These are phyloP conservation scores for Thermophis baileyi DNA, from an alignment of 2,113 vertebrate genomes.

Conservation along the genomic window DNA sequence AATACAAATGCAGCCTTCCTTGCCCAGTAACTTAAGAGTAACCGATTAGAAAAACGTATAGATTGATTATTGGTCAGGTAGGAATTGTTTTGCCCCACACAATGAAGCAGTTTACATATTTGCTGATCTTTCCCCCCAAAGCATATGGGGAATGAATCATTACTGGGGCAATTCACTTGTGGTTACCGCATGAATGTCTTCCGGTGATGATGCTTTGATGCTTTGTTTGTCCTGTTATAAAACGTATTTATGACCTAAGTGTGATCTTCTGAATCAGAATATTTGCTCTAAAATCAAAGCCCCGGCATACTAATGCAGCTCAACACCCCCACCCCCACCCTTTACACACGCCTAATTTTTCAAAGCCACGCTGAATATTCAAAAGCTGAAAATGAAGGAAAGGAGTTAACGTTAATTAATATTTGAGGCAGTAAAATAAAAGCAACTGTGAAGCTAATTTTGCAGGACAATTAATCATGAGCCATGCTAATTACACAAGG, in stretches of 20 bases:
- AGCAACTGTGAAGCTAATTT: constrained; percentile 99
- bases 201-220: constrained; percentile 82
- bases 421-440: constrained; percentile 99
- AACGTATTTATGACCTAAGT: constrained; percentile 92
- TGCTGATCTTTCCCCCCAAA: constrained; percentile 76
- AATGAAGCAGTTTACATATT: constrained; percentile 80
- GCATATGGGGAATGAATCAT: constrained; percentile 80
- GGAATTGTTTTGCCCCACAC: constrained; percentile 62
- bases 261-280: constrained; percentile 85
- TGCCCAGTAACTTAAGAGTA: constrained; percentile 21
- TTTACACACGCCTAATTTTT: constrained; percentile 79
- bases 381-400: constrained; percentile 86
- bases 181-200: constrained; percentile 83
- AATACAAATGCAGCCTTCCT: constrained; percentile 3
- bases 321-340: constrained; percentile 56
- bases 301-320: constrained; percentile 78
- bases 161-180: constrained; percentile 90
- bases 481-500: constrained; percentile 98
- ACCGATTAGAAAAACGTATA: constrained; percentile 54
- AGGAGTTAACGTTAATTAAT: constrained; percentile 99
- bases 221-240: constrained; percentile 88
- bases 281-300: constrained; percentile 87
- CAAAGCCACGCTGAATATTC: constrained; percentile 94
- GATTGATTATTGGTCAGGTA: constrained; percentile 51
- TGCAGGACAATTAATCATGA: constrained; percentile 99